A percentile compares a stretch with the other conserved stretches of the same genome.
Evolutionary conservation across 2,888 invertebrate species (phyloP).

Genomic region (Pecten maximus): DNA sequence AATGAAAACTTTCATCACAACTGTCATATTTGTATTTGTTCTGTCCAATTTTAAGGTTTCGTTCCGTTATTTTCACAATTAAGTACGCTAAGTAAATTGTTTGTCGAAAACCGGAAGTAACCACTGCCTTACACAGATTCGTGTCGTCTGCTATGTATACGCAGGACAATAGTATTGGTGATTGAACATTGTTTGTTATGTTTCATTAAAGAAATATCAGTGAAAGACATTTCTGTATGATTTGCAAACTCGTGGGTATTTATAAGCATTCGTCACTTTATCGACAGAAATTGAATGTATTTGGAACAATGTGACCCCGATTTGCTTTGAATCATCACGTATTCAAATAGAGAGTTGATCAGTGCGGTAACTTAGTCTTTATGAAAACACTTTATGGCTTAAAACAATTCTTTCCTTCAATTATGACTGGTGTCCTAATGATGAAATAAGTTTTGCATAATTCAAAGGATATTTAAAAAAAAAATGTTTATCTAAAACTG

Average conservation of each 20-base stretch:
- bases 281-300: not conserved
- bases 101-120: not conserved
- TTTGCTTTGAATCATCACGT: not conserved
- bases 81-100: slow-evolving; percentile 15
- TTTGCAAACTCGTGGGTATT: not conserved
- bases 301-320: not conserved
- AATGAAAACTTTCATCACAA: not conserved
- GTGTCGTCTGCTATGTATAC: not conserved
- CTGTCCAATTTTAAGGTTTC: slow-evolving; percentile 30
- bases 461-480: too few species aligned
- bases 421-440: too few species aligned
- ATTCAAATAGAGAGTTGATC: too few species aligned
- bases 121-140: not conserved
- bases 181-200: not conserved
- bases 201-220: not conserved
- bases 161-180: not conserved
- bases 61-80: slow-evolving; percentile 27
- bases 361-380: too few species aligned
- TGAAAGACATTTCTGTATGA: not conserved
- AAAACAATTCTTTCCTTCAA: too few species aligned
- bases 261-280: not conserved
- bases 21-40: slow-evolving; percentile 24
- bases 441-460: too few species aligned
- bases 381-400: too few species aligned
- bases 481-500: too few species aligned